Evolutionary conservation across 2,888 invertebrate genomes (phyloP), one percentile per base, ranked within the genome.

Genomic region (Andricus quercusramuli): DNA sequence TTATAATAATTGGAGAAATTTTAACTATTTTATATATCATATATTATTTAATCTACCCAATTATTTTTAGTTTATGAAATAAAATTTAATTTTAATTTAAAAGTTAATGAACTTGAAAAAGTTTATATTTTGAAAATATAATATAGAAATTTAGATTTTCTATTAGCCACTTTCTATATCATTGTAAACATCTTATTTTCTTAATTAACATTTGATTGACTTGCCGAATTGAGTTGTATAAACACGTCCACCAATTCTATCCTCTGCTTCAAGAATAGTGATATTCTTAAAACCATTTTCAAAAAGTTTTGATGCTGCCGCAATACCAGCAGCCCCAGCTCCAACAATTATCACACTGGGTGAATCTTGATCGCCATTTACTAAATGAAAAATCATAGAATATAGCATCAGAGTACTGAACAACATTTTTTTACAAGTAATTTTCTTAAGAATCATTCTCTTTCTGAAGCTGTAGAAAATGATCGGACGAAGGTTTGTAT

Each of bases 311-410:
- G 93, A 90, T 0, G 94, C 94, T n/a, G 94, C 94, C 2, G 94
- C 94, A 68, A 94, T 92, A n/a, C 95, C 95, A 13, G 94, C 90
- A 44, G 93, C 91, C 20, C 95, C 95, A 41, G 94, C 94, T 62
- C 95, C 95, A 76, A 95, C 90, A 66, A 95, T 93, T 32, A 95
- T 86, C 44, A 95, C 92, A 88, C 86, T 81, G 0, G 82, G 79
- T 9, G 65, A 77, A 66, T 82, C 67, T 59, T 47, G 78, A 17
- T 66, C 65, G 11, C 56, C 20, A 56, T 74, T 37, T 59, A n/a
- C 74, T 37, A 2, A 5, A 29, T 17, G 17, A 25, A 64, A 29
- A 64, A 29, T 64, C 17, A 15, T 1, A 0, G 29, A 64, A 22
- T 2, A 25, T 25, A 62, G 5, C 1, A 22, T n/a, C 22, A 66